A percentile compares a stretch with the other conserved stretches of the same genome.
Evolutionary conservation across 2,888 invertebrate genomes (phyloP).

Genomic region (Exocentrus adspersus): DNA sequence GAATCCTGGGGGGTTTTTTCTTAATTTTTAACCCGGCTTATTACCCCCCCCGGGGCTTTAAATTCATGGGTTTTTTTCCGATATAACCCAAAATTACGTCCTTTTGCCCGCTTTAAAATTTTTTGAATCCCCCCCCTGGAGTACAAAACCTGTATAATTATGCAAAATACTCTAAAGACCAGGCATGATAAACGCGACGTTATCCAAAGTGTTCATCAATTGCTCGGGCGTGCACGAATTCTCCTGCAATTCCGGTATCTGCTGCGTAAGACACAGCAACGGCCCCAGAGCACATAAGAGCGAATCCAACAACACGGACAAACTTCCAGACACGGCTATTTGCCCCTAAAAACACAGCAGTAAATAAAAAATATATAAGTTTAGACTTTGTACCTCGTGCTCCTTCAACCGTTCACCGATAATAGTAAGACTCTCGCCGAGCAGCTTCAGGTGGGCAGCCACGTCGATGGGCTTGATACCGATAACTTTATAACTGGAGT

Average conservation of each 20-base stretch:
- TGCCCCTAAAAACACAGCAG: conserved; percentile 74
- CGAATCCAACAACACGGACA: conserved; percentile 92
- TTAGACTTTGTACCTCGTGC: conserved; percentile 85
- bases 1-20: no score
- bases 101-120: no score
- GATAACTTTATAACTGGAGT: conserved; percentile 68
- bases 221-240: conserved; percentile 68
- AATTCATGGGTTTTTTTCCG: no score
- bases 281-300: conserved; percentile 92
- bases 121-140: no score
- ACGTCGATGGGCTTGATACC: conserved; percentile 88
- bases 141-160: no score
- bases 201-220: conserved; percentile 79
- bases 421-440: conserved; percentile 93
- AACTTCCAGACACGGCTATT: conserved; percentile 93
- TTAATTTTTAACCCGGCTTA: no score
- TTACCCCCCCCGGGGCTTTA: no score
- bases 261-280: conserved; percentile 84
- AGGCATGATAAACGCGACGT: conserved; percentile 95
- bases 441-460: conserved; percentile 89
- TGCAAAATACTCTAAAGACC: conserved; percentile 68
- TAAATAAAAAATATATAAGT: no score
- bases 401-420: conserved; percentile 94
- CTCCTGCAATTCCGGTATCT: conserved; percentile 79
- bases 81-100: no score